Percentiles rank a stretch among this genome's conserved stretches.
These are phyloP conservation scores for Synergus umbraculus DNA, from an alignment of 2,888 invertebrate genomes.

Conservation along the genomic window DNA sequence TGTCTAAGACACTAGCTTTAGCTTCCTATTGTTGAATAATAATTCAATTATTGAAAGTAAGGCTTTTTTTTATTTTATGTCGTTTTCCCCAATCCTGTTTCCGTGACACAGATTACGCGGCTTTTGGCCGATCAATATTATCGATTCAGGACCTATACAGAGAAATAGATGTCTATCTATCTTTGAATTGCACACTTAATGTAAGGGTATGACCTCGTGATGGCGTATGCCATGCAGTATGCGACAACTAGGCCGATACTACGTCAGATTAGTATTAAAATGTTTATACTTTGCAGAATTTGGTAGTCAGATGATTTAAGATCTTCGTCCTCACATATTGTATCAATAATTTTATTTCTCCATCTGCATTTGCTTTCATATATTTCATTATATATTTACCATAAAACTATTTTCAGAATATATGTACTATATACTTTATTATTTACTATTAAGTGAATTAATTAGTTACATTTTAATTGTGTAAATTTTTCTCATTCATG, in stretches of 20 bases:
- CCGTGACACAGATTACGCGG: constrained; percentile 56
- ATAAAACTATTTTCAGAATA: too few species aligned
- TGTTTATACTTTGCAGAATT: constrained; percentile 6
- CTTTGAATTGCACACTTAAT: constrained; percentile 40
- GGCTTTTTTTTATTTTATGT: constrained; percentile 14
- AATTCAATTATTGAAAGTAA: constrained; percentile 1
- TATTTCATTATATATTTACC: too few species aligned
- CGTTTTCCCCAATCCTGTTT: constrained; percentile 55
- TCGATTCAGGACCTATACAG: constrained; percentile 53
- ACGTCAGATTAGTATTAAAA: constrained; percentile 47
- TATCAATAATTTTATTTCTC: neutral
- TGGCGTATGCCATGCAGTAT: constrained; percentile 54
- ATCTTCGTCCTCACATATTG: neutral
- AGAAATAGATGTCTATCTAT: constrained; percentile 10
- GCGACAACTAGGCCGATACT: constrained; percentile 59
- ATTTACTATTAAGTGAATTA: too few species aligned
- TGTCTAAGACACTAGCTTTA: neutral
- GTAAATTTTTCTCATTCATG: too few species aligned
- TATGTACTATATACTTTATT: too few species aligned
- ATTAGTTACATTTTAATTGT: too few species aligned
- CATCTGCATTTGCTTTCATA: too few species aligned
- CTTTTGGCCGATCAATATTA: constrained; percentile 56
- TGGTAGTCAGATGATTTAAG: neutral
- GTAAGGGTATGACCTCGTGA: constrained; percentile 57
- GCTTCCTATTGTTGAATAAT: neutral